Base-by-base conservation (phyloP, 2,113 vertebrate genomes). In the Mobula birostris region DNA sequence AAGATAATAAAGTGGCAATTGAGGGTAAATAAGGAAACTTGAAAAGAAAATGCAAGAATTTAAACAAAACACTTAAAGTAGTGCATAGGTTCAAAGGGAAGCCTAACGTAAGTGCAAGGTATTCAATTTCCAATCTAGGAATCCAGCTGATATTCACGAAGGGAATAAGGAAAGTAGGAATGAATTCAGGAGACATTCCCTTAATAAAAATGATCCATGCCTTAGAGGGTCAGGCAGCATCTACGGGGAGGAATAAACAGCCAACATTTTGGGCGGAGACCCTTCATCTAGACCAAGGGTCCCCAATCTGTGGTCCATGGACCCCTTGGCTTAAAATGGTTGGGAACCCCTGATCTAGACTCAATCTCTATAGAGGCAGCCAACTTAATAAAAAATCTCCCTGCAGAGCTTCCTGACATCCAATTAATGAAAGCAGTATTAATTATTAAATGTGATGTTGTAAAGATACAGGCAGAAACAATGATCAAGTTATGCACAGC, bases 401-500 rank as follows among this genome's bases (percentile, higher is more conserved):
- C 21, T 74, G 36, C 21, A 93, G 56, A 48, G 70, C 36, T 74
- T 40, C 68, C 36, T 56, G n/a, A 70, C 29, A 93, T 48, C 36
- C 91, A 92, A 70, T 92, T 92, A 92, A 40, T 63, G 36, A 70
- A 68, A 56, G 48, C 68, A 15, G 24, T 21, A 93, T 93, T 40
- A 74, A 93, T 93, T 48, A 93, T 76, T 93, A 93, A 93, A 74
- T 74, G 74, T 72, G 70, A 36, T 76, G 68, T 48, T 56, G 36
- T 36, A 15, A 11, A 56, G 17, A 29, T 74, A 29, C 21, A 29
- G 70, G 36, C 66, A 56, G 68, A 72, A 48, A 74, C 68, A 29
- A 93, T 76, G 70, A 70, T 76, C 91, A 74, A 56, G 91, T 14
- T 27, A 74, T 74, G 36, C 29, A 12, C 91, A 76, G 36, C 91